These are phyloP conservation scores for Psilanteris sp. DNA, from an alignment of 1,140 invertebrate genomes.

Conservation along the genomic window DNA sequence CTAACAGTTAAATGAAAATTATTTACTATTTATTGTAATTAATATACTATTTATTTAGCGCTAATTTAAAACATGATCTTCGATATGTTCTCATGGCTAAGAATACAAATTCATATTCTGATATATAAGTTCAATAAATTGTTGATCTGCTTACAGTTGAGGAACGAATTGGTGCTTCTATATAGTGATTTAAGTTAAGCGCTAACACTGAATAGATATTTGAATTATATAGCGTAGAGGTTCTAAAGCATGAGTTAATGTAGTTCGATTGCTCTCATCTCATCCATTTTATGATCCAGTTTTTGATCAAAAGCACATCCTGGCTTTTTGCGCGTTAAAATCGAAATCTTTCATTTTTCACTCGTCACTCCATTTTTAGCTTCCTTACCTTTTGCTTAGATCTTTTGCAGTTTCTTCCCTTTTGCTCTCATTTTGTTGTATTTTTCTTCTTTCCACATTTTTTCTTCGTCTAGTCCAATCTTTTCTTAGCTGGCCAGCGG, in stretches of 20 bases:
- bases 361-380: constrained; percentile 34
- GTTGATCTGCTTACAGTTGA: constrained; percentile 45
- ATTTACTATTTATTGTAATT: too few relatives aligned
- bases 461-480: constrained; percentile 52
- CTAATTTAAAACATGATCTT: too few relatives aligned
- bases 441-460: constrained; percentile 3
- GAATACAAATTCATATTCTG: too few relatives aligned
- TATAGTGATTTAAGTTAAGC: not conserved
- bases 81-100: too few relatives aligned
- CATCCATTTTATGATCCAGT: constrained; percentile 40
- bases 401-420: constrained; percentile 3
- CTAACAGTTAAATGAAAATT: too few relatives aligned
- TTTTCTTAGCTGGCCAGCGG: constrained; percentile 53
- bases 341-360: constrained; percentile 38
- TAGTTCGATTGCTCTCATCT: constrained; percentile 47
- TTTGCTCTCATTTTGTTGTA: constrained; percentile 22
- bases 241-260: constrained; percentile 53
- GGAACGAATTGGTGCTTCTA: constrained; percentile 27
- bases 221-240: constrained; percentile 25
- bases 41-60: too few relatives aligned
- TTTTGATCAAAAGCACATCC: constrained; percentile 23
- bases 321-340: constrained; percentile 47
- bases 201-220: constrained; percentile 56
- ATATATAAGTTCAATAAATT: constrained; percentile 47
- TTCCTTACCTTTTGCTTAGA: constrained; percentile 3